A percentile compares a stretch with the other conserved stretches of the same genome.
These are phyloP conservation scores for Phylloscopus collybita DNA, from an alignment of 2,797 vertebrate genomes.

Conservation along the genomic window DNA sequence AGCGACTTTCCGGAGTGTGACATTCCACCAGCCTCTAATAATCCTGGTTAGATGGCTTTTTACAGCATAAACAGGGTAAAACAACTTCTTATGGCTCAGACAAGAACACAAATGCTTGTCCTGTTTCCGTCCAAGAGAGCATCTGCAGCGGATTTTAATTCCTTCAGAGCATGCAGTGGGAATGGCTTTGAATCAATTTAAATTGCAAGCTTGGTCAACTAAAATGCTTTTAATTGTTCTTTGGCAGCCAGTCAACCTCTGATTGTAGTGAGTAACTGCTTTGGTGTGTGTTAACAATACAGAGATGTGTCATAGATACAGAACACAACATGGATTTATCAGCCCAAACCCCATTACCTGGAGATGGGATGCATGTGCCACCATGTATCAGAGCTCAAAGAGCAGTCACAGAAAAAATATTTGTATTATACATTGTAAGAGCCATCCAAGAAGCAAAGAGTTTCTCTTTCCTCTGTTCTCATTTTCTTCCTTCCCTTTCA, in stretches of 20 bases:
- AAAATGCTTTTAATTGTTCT: slow-evolving; percentile 50
- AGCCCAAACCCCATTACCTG: not conserved
- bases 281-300: not conserved
- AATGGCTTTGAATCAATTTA: slow-evolving; percentile 35
- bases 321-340: not conserved
- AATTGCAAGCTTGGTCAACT: slow-evolving; percentile 17
- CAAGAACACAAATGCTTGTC: not conserved
- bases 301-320: not conserved
- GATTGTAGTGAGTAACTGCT: not conserved
- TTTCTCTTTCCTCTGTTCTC: not conserved
- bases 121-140: not conserved
- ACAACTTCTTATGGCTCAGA: not conserved
- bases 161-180: not conserved
- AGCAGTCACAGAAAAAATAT: not conserved
- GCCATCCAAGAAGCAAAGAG: not conserved
- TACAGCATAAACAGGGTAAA: not conserved
- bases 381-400: not conserved
- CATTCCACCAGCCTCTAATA: not conserved
- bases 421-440: not conserved
- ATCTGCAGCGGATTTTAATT: slow-evolving; percentile 3
- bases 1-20: not conserved
- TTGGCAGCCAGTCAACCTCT: slow-evolving; percentile 18
- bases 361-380: rapidly evolving
- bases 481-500: not conserved
- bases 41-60: not conserved